A percentile compares a stretch with the other conserved stretches of the same genome.
Conservation (phyloP, 2,113 vertebrate species). For the Phaethornis superciliosus region DNA sequence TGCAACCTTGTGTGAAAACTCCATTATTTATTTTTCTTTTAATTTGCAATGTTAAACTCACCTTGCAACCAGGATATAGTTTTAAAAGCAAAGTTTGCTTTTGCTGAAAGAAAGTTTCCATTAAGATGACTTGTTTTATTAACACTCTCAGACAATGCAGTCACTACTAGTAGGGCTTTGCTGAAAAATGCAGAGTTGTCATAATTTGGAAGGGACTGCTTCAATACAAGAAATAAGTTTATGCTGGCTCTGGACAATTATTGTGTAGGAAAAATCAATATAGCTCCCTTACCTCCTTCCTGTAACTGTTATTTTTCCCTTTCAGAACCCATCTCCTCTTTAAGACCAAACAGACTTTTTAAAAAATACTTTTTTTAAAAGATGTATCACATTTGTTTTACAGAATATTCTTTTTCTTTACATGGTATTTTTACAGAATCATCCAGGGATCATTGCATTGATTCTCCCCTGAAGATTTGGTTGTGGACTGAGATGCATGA, state of each 20-base stretch:
- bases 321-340: neutral
- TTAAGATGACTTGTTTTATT: neutral
- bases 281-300: neutral
- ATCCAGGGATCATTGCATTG: neutral
- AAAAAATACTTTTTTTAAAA: neutral
- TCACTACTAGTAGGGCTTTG: neutral
- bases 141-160: neutral
- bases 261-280: neutral
- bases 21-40: neutral
- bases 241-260: neutral
- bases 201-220: slow-evolving; percentile 1
- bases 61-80: neutral
- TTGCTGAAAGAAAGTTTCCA: neutral
- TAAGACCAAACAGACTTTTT: neutral
- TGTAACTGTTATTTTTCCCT: neutral
- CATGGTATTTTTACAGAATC: neutral
- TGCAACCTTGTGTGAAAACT: neutral
- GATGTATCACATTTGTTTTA: neutral
- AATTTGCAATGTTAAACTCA: neutral
- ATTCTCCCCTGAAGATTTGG: neutral
- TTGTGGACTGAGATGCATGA: neutral
- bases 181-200: neutral
- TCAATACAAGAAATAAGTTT: neutral
- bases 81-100: slow-evolving; percentile 18
- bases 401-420: neutral